Percentiles rank a stretch among this genome's conserved stretches.
Conservation (phyloP, 1,140 invertebrate genomes). For the Paraescarpia echinospica region DNA sequence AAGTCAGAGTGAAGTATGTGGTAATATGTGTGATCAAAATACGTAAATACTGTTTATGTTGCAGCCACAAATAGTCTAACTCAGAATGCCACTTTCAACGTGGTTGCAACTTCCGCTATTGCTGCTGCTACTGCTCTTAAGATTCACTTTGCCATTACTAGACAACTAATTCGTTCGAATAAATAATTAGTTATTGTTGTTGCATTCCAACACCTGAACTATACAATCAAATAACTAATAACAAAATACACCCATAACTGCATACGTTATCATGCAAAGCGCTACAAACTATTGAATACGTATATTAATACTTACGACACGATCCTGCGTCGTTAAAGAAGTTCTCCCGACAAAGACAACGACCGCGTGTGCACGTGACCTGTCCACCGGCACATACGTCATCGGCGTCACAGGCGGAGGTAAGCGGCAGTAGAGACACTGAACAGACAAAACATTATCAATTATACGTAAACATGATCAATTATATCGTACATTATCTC, state of each 20-base stretch:
- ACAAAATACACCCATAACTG: neutral
- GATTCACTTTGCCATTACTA: no score
- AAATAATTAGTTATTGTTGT: no score
- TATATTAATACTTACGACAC: neutral
- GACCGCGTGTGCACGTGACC: neutral
- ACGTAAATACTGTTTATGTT: no score
- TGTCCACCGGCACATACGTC: constrained; percentile 15
- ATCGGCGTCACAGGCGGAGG: neutral
- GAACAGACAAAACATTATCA: neutral
- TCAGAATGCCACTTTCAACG: no score
- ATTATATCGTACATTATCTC: neutral
- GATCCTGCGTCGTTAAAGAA: neutral
- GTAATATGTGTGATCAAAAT: no score
- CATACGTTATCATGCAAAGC: neutral
- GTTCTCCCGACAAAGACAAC: neutral
- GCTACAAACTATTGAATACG: neutral
- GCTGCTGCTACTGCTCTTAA: no score
- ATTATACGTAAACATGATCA: neutral
- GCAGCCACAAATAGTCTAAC: no score
- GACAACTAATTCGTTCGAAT: no score
- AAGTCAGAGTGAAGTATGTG: no score
- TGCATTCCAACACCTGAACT: neutral
- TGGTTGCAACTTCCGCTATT: no score
- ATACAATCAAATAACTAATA: no score
- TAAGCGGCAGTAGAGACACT: neutral